Evolutionary conservation across 2,797 vertebrate genomes (phyloP).

Genomic region (Gymnocypris eckloni): DNA sequence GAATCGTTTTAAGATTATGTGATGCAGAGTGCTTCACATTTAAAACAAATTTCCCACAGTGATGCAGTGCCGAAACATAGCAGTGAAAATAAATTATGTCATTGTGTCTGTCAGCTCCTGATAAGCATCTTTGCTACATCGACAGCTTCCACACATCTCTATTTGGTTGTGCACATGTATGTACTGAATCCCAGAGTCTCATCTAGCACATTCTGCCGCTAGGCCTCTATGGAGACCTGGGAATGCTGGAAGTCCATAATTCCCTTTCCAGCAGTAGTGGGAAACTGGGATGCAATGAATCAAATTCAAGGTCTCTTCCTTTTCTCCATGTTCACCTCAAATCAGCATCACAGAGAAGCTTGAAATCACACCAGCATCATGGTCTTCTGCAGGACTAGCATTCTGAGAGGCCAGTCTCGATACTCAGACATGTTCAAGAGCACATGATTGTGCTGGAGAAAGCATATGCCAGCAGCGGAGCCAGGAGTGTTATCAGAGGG

Average conservation of each 20-base stretch:
- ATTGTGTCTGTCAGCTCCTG: constrained; percentile 64
- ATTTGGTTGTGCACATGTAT: constrained; percentile 67
- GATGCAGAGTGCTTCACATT: not conserved
- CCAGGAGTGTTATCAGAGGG: constrained; percentile 69
- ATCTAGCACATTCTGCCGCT: constrained; percentile 61
- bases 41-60: constrained; percentile 1
- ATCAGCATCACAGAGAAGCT: constrained; percentile 79
- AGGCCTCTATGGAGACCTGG: constrained; percentile 74
- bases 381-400: constrained; percentile 72
- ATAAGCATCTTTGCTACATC: constrained; percentile 75
- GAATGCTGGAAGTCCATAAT: constrained; percentile 64
- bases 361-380: constrained; percentile 56
- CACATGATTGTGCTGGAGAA: constrained; percentile 80
- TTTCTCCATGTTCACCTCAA: constrained; percentile 73
- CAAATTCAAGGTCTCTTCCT: constrained; percentile 65
- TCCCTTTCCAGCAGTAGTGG: constrained; percentile 66
- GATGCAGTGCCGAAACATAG: not conserved
- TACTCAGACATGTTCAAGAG: constrained; percentile 77
- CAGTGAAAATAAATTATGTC: constrained; percentile 5
- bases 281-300: constrained; percentile 49
- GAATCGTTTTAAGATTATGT: constrained; percentile 17
- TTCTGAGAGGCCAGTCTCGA: constrained; percentile 63
- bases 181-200: constrained; percentile 37
- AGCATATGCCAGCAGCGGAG: constrained; percentile 66
- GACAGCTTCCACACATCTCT: constrained; percentile 73